Conservation (phyloP, 2,797 vertebrate species). For the Gallinago nigripennis region DNA sequence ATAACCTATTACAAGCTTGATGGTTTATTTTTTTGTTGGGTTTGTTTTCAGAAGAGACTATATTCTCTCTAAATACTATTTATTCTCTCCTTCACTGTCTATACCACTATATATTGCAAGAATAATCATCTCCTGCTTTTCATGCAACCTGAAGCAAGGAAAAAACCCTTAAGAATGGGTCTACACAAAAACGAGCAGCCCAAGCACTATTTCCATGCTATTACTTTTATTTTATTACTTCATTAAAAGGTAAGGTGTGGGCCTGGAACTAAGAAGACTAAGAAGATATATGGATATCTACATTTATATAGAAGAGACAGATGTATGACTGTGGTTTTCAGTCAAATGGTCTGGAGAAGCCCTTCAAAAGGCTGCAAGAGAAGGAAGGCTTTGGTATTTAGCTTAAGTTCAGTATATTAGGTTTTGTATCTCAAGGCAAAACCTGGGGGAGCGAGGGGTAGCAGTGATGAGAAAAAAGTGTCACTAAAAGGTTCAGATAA, state of each 20-base stretch:
- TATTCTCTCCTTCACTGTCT: not conserved
- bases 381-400: not conserved
- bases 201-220: not conserved
- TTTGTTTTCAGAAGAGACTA: not conserved
- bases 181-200: not conserved
- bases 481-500: not conserved
- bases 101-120: not conserved
- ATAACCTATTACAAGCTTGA: not conserved
- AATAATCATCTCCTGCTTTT: not conserved
- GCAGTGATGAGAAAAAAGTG: not conserved
- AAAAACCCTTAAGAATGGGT: accelerated
- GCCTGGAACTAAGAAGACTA: not conserved
- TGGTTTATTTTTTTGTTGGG: not conserved
- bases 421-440: not conserved
- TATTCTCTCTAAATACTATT: not conserved
- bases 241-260: not conserved
- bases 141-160: not conserved
- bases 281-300: not conserved
- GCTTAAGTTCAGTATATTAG: not conserved
- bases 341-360: not conserved
- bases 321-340: not conserved
- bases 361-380: not conserved
- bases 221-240: not conserved
- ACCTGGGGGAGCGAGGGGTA: not conserved
- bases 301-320: not conserved